Evolutionary conservation across 2,113 vertebrate species (phyloP).

Genomic region (Theristicus caerulescens): DNA sequence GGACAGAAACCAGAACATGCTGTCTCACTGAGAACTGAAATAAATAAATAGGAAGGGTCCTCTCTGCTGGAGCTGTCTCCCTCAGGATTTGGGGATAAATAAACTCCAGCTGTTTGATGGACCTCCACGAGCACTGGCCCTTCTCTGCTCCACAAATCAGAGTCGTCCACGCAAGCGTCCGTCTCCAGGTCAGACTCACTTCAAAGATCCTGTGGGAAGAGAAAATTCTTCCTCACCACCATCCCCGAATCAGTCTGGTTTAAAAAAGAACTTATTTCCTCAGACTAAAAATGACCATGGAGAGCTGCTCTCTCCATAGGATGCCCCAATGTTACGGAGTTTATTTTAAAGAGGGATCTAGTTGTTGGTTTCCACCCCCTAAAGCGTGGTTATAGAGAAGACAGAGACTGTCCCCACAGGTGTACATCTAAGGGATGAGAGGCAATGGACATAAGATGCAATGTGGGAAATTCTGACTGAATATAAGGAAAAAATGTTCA

Average conservation of each 20-base stretch:
- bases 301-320: neutral
- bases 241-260: neutral
- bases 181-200: slow-evolving; percentile 72
- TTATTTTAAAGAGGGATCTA: neutral
- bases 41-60: neutral
- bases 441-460: neutral
- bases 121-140: slow-evolving; percentile 72
- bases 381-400: neutral
- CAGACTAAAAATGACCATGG: neutral
- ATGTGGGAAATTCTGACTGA: neutral
- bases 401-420: neutral
- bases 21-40: neutral
- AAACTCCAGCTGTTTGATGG: slow-evolving; percentile 35
- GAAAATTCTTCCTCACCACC: slow-evolving; percentile 3
- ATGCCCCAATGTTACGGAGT: neutral
- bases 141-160: slow-evolving; percentile 71
- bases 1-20: neutral
- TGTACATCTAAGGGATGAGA: neutral
- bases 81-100: neutral
- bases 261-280: neutral
- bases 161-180: slow-evolving; percentile 63
- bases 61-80: neutral
- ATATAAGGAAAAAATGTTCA: neutral
- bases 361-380: neutral
- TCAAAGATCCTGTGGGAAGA: slow-evolving; percentile 77